phyloP scores from a whole-genome alignment of 2,797 vertebrate genomes.

The Erpetoichthys calabaricus region DNA sequence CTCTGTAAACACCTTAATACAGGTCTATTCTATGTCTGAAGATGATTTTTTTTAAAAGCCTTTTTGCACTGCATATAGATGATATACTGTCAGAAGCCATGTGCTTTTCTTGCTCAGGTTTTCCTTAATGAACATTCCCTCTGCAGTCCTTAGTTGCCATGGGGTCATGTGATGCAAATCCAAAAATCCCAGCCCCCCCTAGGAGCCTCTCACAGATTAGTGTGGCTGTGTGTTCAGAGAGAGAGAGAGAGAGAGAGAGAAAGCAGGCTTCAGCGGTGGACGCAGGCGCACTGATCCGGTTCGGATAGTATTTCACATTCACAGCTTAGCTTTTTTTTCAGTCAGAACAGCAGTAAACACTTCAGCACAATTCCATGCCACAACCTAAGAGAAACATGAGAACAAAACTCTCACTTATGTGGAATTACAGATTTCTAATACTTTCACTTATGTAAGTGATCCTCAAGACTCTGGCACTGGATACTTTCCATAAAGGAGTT shows the following conservation, averaged over 20 bases:
- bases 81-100: background rate
- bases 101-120: constrained; percentile 13
- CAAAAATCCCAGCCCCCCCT: constrained; percentile 17
- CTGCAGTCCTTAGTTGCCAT: constrained; percentile 17
- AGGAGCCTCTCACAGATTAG: background rate
- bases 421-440: constrained; percentile 3
- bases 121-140: background rate
- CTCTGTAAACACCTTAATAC: no score
- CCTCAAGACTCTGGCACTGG: no score
- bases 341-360: constrained; percentile 44
- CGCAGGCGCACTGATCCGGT: constrained; percentile 52
- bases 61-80: no score
- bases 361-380: constrained; percentile 20
- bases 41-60: no score
- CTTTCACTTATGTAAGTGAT: constrained; percentile 12
- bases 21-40: no score
- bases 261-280: constrained; percentile 14
- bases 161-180: constrained; percentile 22
- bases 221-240: background rate
- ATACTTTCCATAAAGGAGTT: no score
- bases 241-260: no score
- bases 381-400: constrained; percentile 6
- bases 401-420: constrained; percentile 3
- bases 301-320: constrained; percentile 41
- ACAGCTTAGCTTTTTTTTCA: constrained; percentile 25